Base-by-base conservation (phyloP, 2,888 invertebrate species). In the Patella ulyssiponensis region DNA sequence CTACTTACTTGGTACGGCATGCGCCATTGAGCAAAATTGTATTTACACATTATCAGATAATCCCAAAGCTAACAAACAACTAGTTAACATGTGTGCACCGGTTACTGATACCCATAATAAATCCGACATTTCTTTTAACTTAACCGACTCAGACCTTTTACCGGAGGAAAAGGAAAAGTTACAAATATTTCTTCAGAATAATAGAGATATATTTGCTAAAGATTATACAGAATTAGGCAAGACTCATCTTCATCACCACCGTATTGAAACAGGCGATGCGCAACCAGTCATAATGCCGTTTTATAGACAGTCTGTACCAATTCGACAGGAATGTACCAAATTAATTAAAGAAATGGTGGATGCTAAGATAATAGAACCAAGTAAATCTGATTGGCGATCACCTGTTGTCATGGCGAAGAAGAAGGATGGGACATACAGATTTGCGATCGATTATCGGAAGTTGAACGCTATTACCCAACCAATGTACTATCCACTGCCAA, bases 381-480 rank as follows among this genome's bases (percentile, higher is more conserved):
- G 56, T 56, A 17, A 14, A 3, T 56, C 56, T n/a, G 51, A 74
- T 7, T 85, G 82, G 83, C 74, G 71, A 54, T 77, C 76, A 52
- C 84, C 83, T 14, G 82, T 84, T 15, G 74, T 83, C 3, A 54
- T 84, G 11, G 82, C 79, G 1, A 77, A 76, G 53, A 81, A 84
- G 72, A 79, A 79, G 64, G 72, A 71, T 23, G 81, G 81, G 5
- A 76, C 77, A 2, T 80, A 77, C 14, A 53, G 85, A n/a, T 83
- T 85, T 75, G 80, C 80, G 2, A 69, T 83, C 14, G 81, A 85
- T 71, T 84, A 78, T 64, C 27, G 83, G 0, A 72, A 73, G 15
- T 58, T 83, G 5, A 83, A 82, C 69, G 75, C 73, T 14, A 73
- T 81, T 9, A 82, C 80, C 20, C n/a, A 74, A 20, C 81, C 82